Conservation (phyloP, 2,888 invertebrate species). For the Oscheius sp. region DNA sequence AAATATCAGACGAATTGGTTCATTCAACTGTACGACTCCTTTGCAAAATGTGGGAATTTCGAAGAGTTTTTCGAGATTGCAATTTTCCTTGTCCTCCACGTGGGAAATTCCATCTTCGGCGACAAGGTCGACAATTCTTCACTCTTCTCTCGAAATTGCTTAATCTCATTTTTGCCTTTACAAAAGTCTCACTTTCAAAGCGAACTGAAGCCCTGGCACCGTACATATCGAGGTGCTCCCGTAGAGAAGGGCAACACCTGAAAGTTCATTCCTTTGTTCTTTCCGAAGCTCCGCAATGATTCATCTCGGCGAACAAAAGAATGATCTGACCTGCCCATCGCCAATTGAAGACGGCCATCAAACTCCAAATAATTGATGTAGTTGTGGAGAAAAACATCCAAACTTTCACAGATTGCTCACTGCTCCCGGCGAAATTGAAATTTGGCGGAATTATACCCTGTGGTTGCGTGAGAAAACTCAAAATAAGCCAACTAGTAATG, state of each 20-base stretch:
- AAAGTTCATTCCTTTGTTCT: background rate
- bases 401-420: background rate
- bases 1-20: background rate
- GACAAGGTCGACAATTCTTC: too few species aligned
- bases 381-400: background rate
- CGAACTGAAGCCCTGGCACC: background rate
- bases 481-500: background rate
- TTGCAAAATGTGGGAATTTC: background rate
- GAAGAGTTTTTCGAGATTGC: background rate
- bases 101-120: background rate
- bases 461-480: background rate
- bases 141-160: background rate
- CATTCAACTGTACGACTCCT: background rate
- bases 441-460: conserved; percentile 8
- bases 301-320: background rate
- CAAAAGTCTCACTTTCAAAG: background rate
- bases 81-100: background rate
- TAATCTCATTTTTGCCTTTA: background rate
- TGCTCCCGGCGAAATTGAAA: background rate
- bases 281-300: background rate
- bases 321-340: background rate
- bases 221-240: background rate
- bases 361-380: background rate
- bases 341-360: background rate
- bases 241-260: background rate